A percentile compares a stretch with the other conserved stretches of the same genome.
These are phyloP conservation scores for Holothuria scabra DNA, from an alignment of 53 echinoderm and acorn worm genomes.

Conservation along the genomic window DNA sequence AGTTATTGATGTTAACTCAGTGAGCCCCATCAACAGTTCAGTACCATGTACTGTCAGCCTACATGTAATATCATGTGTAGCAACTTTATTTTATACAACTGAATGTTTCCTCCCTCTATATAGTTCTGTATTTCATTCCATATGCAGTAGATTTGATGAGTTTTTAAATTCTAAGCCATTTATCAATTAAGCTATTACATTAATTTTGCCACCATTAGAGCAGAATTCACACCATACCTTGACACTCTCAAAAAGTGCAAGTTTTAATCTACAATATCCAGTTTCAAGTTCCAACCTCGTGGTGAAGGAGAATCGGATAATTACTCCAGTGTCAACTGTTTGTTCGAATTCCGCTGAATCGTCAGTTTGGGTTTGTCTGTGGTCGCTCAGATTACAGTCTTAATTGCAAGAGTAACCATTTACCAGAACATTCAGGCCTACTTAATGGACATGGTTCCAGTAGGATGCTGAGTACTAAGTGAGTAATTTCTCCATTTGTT, in stretches of 20 bases:
- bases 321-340: conserved; percentile 36
- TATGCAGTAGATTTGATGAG: too few relatives aligned
- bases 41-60: too few relatives aligned
- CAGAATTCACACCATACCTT: background rate
- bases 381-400: conserved; percentile 18
- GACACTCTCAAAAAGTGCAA: conserved; percentile 18
- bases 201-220: too few relatives aligned
- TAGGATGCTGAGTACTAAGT: conserved; percentile 6
- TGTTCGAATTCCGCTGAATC: conserved; percentile 21
- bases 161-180: too few relatives aligned
- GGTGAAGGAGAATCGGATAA: conserved; percentile 23
- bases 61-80: too few relatives aligned
- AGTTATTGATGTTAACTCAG: too few relatives aligned
- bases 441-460: conserved; percentile 37
- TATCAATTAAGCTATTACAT: too few relatives aligned
- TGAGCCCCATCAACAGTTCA: too few relatives aligned
- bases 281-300: background rate
- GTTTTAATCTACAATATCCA: background rate
- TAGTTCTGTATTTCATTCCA: too few relatives aligned
- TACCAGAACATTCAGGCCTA: conserved; percentile 26
- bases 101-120: too few relatives aligned
- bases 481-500: conserved; percentile 23
- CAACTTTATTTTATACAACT: too few relatives aligned
- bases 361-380: conserved; percentile 4
- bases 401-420: conserved; percentile 21